phyloP scores from a whole-genome alignment of 2,888 invertebrate species.

The Elysia crispata region DNA sequence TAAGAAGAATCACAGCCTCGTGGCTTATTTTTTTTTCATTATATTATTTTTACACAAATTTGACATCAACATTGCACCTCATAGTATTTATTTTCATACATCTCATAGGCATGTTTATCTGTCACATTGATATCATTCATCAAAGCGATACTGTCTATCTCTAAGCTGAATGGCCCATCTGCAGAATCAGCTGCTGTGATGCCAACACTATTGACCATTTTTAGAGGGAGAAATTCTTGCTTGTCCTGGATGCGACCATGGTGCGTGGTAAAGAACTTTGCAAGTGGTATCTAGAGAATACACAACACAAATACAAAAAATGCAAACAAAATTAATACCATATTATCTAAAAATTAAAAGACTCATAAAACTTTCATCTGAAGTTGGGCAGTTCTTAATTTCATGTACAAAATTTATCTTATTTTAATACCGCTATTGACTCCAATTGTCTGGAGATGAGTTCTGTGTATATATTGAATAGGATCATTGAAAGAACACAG shows the following conservation, averaged over 20 bases:
- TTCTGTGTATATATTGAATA: too few relatives aligned
- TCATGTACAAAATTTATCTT: too few relatives aligned
- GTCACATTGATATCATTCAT: conserved; percentile 87
- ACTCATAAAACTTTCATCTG: too few relatives aligned
- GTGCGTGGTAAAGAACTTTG: conserved; percentile 89
- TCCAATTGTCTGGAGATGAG: too few relatives aligned
- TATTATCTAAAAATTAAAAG: too few relatives aligned
- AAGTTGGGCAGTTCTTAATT: too few relatives aligned
- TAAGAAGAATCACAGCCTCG: too few relatives aligned
- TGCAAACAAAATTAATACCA: not conserved
- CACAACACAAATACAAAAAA: not conserved
- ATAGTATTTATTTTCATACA: conserved; percentile 81
- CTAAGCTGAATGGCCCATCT: conserved; percentile 90
- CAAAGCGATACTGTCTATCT: conserved; percentile 94
- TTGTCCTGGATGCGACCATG: conserved; percentile 92
- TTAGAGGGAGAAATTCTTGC: conserved; percentile 83
- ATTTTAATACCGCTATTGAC: too few relatives aligned
- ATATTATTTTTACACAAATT: conserved; percentile 89
- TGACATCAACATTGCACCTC: conserved; percentile 10
- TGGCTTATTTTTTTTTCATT: conserved; percentile 69
- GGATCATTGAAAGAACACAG: too few relatives aligned
- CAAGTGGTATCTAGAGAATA: conserved; percentile 89
- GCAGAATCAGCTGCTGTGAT: conserved; percentile 89
- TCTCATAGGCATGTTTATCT: conserved; percentile 96
- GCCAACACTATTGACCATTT: conserved; percentile 86